Evolutionary conservation across 2,888 invertebrate genomes (phyloP).

Genomic region (Sphaeridia pumilis): DNA sequence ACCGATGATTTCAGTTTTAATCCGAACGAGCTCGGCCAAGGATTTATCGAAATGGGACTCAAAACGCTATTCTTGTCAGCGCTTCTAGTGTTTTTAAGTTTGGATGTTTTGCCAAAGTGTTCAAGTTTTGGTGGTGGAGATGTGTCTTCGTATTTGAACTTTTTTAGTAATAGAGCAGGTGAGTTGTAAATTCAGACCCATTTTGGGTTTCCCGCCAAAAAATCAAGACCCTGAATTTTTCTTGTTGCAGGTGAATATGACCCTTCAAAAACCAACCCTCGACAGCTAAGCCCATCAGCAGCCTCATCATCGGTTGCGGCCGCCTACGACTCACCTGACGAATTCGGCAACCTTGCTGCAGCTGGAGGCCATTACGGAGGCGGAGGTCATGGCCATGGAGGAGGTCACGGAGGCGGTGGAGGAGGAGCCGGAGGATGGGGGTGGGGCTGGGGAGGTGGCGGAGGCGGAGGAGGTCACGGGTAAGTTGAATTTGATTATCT

Average conservation of each 20-base stretch:
- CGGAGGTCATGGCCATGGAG: conserved; percentile 2
- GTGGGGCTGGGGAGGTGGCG: neutral
- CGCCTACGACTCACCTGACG: neutral
- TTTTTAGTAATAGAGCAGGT: neutral
- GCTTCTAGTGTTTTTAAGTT: too few relatives aligned
- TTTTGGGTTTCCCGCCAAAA: neutral
- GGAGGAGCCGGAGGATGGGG: conserved; percentile 6
- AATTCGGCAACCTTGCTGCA: conserved; percentile 9
- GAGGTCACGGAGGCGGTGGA: neutral
- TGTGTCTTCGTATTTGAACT: neutral
- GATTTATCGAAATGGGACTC: too few relatives aligned
- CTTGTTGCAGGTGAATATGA: conserved; percentile 6
- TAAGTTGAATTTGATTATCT: neutral
- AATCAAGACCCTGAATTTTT: neutral
- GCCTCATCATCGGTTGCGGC: neutral
- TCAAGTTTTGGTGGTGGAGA: too few relatives aligned
- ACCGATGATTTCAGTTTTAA: too few relatives aligned
- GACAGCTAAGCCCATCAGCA: neutral
- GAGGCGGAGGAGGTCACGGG: conserved; percentile 12
- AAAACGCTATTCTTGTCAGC: too few relatives aligned
- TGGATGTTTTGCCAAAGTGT: too few relatives aligned
- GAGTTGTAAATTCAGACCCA: neutral
- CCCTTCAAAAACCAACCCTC: conserved; percentile 2
- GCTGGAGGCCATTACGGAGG: conserved; percentile 3
- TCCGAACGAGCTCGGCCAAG: too few relatives aligned